Evolutionary conservation across 1,140 invertebrate genomes (phyloP).

Genomic region (Meloidogyne chitwoodi): DNA sequence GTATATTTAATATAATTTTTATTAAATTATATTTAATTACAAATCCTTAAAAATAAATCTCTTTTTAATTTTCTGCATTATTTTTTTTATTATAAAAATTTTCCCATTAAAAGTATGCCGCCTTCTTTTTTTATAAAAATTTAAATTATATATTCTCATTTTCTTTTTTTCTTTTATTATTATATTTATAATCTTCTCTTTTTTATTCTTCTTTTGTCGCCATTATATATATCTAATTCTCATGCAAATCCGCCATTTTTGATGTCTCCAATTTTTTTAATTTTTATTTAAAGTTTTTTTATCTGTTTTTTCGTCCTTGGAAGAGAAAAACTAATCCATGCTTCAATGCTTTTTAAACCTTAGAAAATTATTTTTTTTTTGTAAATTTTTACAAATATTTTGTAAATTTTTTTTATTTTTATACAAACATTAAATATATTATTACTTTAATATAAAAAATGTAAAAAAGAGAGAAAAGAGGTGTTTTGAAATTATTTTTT

Average conservation of each 20-base stretch:
- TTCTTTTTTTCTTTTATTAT: neutral
- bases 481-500: too few relatives aligned
- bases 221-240: too few relatives aligned
- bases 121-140: neutral
- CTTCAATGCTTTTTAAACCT: neutral
- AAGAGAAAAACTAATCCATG: neutral
- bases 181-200: neutral
- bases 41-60: too few relatives aligned
- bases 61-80: neutral
- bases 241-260: too few relatives aligned
- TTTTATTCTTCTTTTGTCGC: neutral
- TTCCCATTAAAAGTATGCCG: slow-evolving; percentile 2
- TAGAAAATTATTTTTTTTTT: neutral
- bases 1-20: too few relatives aligned
- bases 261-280: too few relatives aligned
- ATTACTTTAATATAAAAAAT: too few relatives aligned
- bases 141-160: neutral
- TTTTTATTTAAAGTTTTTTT: neutral
- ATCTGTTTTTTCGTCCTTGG: neutral
- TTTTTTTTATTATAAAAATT: slow-evolving; percentile 2
- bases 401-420: too few relatives aligned
- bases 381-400: neutral
- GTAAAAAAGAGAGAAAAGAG: too few relatives aligned
- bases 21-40: too few relatives aligned
- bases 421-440: too few relatives aligned